phyloP scores from a whole-genome alignment of 2,797 vertebrate genomes.

The Sebastes diploproa region DNA sequence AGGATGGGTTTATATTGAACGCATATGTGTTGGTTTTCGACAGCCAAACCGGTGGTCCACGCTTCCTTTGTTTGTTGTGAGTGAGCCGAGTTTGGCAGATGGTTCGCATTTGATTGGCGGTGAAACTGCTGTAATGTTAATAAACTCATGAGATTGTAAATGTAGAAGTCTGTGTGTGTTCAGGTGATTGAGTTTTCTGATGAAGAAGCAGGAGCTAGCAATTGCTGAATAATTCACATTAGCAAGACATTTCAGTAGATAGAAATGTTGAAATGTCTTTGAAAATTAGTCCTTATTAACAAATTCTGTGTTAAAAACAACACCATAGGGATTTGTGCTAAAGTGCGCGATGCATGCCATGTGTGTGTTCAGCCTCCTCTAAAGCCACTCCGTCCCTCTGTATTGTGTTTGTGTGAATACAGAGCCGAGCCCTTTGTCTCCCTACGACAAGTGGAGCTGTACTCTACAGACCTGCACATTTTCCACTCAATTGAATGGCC shows the following conservation, averaged over 20 bases:
- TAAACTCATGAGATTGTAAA: slow-evolving; percentile 7
- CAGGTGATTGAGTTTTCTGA: neutral
- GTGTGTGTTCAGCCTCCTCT: slow-evolving; percentile 14
- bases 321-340: neutral
- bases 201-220: neutral
- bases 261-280: neutral
- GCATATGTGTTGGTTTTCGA: slow-evolving; percentile 44
- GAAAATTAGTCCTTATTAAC: neutral
- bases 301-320: neutral
- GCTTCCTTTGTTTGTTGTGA: slow-evolving; percentile 36
- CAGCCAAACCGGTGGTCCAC: neutral
- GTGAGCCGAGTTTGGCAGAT: slow-evolving; percentile 4
- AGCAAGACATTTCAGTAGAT: neutral
- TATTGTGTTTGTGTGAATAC: slow-evolving; percentile 47
- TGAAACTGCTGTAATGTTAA: neutral
- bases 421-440: slow-evolving; percentile 61
- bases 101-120: slow-evolving; percentile 24
- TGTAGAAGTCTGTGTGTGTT: slow-evolving; percentile 1
- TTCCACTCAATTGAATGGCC: slow-evolving; percentile 77
- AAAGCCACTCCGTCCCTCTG: slow-evolving; percentile 16
- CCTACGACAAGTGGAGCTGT: slow-evolving; percentile 51
- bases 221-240: neutral
- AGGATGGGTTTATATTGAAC: slow-evolving; percentile 30
- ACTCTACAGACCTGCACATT: slow-evolving; percentile 68
- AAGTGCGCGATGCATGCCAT: neutral